These are phyloP conservation scores for Dasysyrphus albostriatus DNA, from an alignment of 2,888 invertebrate genomes.

Conservation along the genomic window DNA sequence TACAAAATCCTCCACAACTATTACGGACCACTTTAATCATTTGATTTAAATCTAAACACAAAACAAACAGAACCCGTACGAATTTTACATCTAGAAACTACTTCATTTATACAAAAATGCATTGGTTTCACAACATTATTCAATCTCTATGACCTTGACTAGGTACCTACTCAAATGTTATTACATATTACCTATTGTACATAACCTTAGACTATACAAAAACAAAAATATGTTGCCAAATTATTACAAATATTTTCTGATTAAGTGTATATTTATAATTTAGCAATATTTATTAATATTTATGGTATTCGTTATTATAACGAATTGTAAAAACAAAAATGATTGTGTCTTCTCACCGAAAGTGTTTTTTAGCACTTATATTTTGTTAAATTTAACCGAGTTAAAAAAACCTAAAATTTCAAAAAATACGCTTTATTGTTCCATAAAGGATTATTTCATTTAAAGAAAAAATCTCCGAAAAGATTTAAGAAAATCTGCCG, in stretches of 20 bases:
- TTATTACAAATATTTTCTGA: constrained; percentile 37
- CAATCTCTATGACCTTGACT: constrained; percentile 53
- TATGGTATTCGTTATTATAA: not conserved
- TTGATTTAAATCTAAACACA: constrained; percentile 57
- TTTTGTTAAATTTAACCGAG: constrained; percentile 19
- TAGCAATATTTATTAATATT: not conserved
- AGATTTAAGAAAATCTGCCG: constrained; percentile 20
- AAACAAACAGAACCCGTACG: constrained; percentile 53
- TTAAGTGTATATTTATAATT: constrained; percentile 30
- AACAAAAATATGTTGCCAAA: constrained; percentile 66
- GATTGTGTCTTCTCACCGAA: constrained; percentile 58
- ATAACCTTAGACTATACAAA: constrained; percentile 47
- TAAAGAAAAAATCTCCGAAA: not conserved
- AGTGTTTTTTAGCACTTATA: constrained; percentile 50
- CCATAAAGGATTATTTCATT: not conserved
- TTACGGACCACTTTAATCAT: constrained; percentile 66
- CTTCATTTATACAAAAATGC: constrained; percentile 55
- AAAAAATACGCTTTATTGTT: constrained; percentile 12
- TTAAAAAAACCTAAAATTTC: not conserved
- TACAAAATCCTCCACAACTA: constrained; percentile 58
- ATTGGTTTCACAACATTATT: constrained; percentile 70
- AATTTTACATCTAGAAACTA: constrained; percentile 66
- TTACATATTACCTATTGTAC: constrained; percentile 32
- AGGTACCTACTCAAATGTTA: constrained; percentile 38
- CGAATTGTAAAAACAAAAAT: constrained; percentile 23